Evolutionary conservation across 2,888 invertebrate genomes (phyloP), one percentile per base, ranked within the genome.

Genomic region (Lottia scabra): DNA sequence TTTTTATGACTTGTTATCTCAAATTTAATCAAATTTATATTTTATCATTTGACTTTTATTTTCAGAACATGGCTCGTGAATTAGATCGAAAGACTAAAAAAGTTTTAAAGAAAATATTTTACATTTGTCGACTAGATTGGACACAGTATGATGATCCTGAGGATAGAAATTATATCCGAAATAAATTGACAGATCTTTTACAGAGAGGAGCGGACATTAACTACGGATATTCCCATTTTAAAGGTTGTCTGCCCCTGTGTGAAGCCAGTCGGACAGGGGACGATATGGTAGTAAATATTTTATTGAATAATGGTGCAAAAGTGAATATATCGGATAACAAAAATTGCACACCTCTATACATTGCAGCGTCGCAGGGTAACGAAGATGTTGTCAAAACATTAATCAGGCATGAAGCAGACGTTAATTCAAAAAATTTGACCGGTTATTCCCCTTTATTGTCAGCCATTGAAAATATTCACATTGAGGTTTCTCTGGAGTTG

Each of bases 221-320:
- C 45, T 38, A 69, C 16, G 64, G 67, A 38, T 70, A 73, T 63
- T 44, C 19, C 19, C 26, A 66, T 38, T 27, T 56, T 23, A 69
- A 68, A 43, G 69, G 69, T n/a, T 68, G 63, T 27, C 30, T 48
- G 10, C 70, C 70, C 4, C 63, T 75, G 13, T 75, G 75, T 70
- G 75, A 72, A 23, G 75, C 75, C 12, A 66, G 75, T 65, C 63
- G 75, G n/a, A 56, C 68, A 26, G 75, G 75, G 3, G 67, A 71
- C 30, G 44, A 70, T 38, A 27, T 62, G 65, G 67, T 72, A 23
- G 73, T 73, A 2, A 64, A 65, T 23, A 45, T 67, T 16, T 56
- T 75, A 15, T 15, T 75, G 8, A 38, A n/a, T 12, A n/a, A 65
- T n/a, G 62, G 68, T 44, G 75, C 73, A 15, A 64, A 68, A n/a